Percentiles rank a stretch among this genome's conserved stretches.
phyloP scores from a whole-genome alignment of 2,113 vertebrate genomes.

The Heliornis fulica region DNA sequence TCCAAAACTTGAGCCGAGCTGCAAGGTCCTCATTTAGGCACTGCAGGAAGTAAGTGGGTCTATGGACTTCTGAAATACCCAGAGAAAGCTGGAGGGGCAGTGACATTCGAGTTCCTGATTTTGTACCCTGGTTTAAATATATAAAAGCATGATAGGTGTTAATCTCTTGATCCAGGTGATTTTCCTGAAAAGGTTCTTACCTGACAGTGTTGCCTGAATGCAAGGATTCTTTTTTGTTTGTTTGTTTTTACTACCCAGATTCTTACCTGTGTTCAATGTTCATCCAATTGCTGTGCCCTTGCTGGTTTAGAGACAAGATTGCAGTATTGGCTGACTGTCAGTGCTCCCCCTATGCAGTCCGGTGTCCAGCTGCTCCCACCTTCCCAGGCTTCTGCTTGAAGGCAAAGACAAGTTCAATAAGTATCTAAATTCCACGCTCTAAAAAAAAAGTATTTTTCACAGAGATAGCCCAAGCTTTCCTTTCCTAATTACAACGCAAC shows the following conservation, averaged over 20 bases:
- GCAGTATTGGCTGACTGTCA: background rate
- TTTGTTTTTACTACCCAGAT: background rate
- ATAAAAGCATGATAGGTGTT: background rate
- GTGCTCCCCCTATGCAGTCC: background rate
- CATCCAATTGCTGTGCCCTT: background rate
- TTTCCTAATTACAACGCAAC: background rate
- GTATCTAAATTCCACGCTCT: background rate
- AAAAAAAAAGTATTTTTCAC: background rate
- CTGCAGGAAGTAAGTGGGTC: background rate
- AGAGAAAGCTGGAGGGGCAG: background rate
- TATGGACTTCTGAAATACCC: background rate
- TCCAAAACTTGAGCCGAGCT: background rate
- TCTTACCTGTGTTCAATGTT: background rate
- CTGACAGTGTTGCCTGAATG: background rate
- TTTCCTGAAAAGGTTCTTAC: background rate
- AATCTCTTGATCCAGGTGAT: background rate
- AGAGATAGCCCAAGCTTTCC: background rate
- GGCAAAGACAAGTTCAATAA: background rate
- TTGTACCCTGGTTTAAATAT: background rate
- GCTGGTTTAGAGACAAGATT: background rate
- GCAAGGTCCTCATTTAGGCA: background rate
- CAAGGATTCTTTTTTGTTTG: background rate
- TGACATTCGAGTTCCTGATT: fast-evolving
- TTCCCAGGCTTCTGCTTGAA: background rate
- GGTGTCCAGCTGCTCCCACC: fast-evolving